These are phyloP conservation scores for Aldabrachelys gigantea DNA, from an alignment of 2,113 vertebrate species.

Conservation along the genomic window DNA sequence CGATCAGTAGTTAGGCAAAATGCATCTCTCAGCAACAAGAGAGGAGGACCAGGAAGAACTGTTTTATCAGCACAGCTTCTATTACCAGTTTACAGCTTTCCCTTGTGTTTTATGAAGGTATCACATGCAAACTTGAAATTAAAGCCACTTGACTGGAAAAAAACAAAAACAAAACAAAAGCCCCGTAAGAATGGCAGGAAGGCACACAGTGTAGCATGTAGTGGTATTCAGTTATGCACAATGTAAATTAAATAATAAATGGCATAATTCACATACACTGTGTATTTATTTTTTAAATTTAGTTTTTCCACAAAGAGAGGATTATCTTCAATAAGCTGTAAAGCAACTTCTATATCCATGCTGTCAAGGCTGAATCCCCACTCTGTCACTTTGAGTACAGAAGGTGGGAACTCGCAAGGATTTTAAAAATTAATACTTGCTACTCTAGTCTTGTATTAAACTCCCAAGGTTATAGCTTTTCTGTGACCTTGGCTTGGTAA, in stretches of 20 bases:
- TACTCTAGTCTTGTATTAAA: too few species aligned
- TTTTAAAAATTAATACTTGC: too few species aligned
- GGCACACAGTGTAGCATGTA: background rate
- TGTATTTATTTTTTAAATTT: background rate
- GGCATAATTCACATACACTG: background rate
- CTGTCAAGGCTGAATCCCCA: too few species aligned
- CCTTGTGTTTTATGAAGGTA: background rate
- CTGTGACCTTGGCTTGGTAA: too few species aligned
- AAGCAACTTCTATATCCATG: background rate
- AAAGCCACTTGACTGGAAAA: background rate
- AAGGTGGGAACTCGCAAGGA: too few species aligned
- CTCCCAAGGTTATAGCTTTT: too few species aligned
- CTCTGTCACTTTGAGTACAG: too few species aligned
- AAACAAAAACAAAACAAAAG: background rate
- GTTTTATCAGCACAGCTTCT: background rate
- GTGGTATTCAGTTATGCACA: background rate
- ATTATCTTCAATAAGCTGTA: background rate
- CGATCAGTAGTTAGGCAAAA: background rate
- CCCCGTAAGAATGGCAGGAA: background rate
- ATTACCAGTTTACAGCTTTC: background rate
- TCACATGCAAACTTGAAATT: background rate
- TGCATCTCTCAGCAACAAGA: background rate
- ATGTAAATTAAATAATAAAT: background rate
- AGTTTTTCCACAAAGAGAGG: background rate
- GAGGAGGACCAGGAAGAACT: background rate